These are phyloP conservation scores for Diacarnus erythraeanus DNA, from an alignment of 37 sponge, comb jelly and placozoan species.

Conservation along the genomic window DNA sequence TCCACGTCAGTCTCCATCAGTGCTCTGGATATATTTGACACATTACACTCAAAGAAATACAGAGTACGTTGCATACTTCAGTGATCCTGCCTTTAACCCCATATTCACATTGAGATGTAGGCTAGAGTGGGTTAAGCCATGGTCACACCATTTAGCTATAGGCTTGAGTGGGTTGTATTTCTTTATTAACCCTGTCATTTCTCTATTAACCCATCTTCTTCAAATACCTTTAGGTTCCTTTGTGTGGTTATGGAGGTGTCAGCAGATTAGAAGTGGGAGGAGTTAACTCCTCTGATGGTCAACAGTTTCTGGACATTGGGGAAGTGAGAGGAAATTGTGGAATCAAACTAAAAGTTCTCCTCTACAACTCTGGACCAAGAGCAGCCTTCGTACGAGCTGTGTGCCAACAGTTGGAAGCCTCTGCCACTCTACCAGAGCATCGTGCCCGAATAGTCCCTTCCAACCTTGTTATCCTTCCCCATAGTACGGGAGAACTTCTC, in stretches of 20 bases:
- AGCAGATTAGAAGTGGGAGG: slow-evolving; percentile 31
- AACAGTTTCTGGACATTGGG: slow-evolving; percentile 30
- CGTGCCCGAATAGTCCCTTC: slow-evolving; percentile 34
- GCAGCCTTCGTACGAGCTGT: slow-evolving; percentile 44
- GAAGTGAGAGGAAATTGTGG: not conserved
- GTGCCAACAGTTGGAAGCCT: slow-evolving; percentile 16
- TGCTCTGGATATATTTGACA: slow-evolving; percentile 40
- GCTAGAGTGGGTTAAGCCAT: too few species aligned
- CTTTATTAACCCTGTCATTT: too few species aligned
- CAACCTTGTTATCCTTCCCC: slow-evolving; percentile 39
- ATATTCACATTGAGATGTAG: too few species aligned
- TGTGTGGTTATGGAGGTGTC: slow-evolving; percentile 71
- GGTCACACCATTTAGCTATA: too few species aligned
- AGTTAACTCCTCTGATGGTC: not conserved
- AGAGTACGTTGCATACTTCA: not conserved
- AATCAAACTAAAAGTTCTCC: slow-evolving; percentile 15
- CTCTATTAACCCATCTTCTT: too few species aligned
- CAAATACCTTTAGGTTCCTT: slow-evolving; percentile 25
- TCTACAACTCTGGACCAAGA: slow-evolving; percentile 57
- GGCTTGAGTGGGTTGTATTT: too few species aligned
- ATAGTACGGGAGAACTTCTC: slow-evolving; percentile 28
- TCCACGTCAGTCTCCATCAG: slow-evolving; percentile 23
- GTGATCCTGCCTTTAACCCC: too few species aligned
- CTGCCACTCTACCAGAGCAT: slow-evolving; percentile 18
- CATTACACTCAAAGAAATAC: slow-evolving; percentile 42